phyloP scores from a whole-genome alignment of 2,113 vertebrate genomes.

The Spermophilus dauricus region DNA sequence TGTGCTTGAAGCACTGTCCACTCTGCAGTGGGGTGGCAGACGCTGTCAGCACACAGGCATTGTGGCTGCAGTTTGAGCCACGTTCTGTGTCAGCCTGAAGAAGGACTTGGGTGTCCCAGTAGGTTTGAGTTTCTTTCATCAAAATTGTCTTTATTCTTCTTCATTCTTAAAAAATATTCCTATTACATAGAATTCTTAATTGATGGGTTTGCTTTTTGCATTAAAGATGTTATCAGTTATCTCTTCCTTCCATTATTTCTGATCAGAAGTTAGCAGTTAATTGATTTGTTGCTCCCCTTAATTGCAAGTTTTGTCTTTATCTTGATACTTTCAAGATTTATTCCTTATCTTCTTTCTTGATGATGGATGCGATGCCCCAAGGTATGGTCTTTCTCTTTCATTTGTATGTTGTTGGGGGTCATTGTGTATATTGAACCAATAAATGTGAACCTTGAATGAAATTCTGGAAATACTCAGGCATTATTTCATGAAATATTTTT shows the following conservation, averaged over 20 bases:
- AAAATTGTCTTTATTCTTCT: neutral
- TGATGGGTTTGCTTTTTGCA: neutral
- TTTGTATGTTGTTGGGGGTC: neutral
- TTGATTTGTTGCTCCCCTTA: neutral
- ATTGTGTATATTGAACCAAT: neutral
- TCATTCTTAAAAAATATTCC: neutral
- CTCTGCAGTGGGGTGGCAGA: no score
- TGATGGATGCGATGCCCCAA: neutral
- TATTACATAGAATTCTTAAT: neutral
- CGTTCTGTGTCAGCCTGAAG: neutral
- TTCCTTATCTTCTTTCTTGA: neutral
- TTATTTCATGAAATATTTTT: slow-evolving; percentile 26
- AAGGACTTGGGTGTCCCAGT: neutral
- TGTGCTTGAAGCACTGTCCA: neutral
- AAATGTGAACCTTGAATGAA: neutral
- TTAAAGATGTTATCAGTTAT: neutral
- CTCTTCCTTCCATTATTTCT: neutral
- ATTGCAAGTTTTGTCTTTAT: neutral
- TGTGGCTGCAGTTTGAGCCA: neutral
- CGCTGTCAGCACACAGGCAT: no score
- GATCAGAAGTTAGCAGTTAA: neutral
- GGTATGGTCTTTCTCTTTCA: neutral
- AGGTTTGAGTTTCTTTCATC: neutral
- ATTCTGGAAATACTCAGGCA: neutral
- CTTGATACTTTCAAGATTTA: neutral